Conservation (phyloP, 2,888 invertebrate species). For the Anagyrus pseudococci region DNA sequence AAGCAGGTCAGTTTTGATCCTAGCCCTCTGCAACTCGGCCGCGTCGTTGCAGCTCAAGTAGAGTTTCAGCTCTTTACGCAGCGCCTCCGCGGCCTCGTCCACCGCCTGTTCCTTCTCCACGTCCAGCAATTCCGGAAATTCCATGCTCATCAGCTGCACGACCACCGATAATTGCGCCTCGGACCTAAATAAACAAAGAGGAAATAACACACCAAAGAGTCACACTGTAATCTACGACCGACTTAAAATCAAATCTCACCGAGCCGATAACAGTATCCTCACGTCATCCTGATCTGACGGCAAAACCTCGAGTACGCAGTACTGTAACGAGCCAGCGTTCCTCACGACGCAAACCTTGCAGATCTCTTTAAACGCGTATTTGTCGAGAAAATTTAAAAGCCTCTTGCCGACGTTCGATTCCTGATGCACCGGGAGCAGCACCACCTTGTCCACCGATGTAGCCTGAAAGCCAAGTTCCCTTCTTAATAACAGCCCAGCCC, state of each 20-base stretch:
- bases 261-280: constrained; percentile 46
- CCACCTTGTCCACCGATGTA: constrained; percentile 45
- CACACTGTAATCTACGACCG: no score
- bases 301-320: constrained; percentile 50
- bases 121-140: constrained; percentile 46
- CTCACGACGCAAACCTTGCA: constrained; percentile 45
- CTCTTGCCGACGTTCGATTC: constrained; percentile 32
- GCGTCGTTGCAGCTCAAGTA: constrained; percentile 44
- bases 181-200: constrained; percentile 42
- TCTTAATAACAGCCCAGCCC: no score
- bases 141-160: constrained; percentile 45
- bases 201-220: background rate
- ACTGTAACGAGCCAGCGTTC: constrained; percentile 44
- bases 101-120: constrained; percentile 40
- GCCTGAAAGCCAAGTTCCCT: constrained; percentile 27
- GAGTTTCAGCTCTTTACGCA: constrained; percentile 50
- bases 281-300: constrained; percentile 37
- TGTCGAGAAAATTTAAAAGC: constrained; percentile 44
- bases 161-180: constrained; percentile 49
- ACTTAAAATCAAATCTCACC: constrained; percentile 46
- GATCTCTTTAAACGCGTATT: constrained; percentile 45
- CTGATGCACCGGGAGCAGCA: constrained; percentile 40
- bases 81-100: constrained; percentile 46
- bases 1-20: constrained; percentile 51
- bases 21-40: constrained; percentile 47